phyloP scores from a whole-genome alignment of 2,113 vertebrate genomes.

The Nettapus auritus region DNA sequence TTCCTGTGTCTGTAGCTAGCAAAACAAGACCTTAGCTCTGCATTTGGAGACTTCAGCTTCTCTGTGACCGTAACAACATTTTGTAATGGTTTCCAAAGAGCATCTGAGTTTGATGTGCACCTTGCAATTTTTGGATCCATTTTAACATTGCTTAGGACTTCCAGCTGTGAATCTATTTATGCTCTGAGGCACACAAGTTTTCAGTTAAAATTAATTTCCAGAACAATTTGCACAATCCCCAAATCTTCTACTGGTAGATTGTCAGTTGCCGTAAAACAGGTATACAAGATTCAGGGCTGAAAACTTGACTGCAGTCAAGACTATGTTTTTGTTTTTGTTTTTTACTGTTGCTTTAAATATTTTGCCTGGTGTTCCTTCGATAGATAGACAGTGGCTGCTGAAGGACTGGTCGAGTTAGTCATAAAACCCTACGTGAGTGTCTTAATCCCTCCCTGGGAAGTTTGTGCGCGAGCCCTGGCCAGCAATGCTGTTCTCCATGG shows the following conservation, averaged over 20 bases:
- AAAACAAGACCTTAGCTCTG: background rate
- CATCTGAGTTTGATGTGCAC: background rate
- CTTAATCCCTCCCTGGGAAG: constrained; percentile 27
- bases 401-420: constrained; percentile 55
- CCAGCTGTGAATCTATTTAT: constrained; percentile 11
- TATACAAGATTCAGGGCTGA: background rate
- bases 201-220: background rate
- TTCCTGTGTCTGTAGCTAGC: background rate
- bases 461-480: constrained; percentile 24
- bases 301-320: background rate
- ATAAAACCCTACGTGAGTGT: constrained; percentile 53
- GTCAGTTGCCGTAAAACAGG: background rate
- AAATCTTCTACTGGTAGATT: background rate
- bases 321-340: background rate
- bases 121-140: background rate
- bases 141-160: background rate
- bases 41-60: background rate
- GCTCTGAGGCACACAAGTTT: background rate
- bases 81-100: background rate
- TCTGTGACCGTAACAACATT: background rate
- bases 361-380: constrained; percentile 57
- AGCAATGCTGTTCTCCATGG: background rate
- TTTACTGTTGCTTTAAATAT: constrained; percentile 40
- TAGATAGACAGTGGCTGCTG: constrained; percentile 42
- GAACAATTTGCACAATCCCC: background rate